These are phyloP conservation scores for Paelopatides confundens DNA, from an alignment of 53 echinoderm and acorn worm genomes.

Conservation along the genomic window DNA sequence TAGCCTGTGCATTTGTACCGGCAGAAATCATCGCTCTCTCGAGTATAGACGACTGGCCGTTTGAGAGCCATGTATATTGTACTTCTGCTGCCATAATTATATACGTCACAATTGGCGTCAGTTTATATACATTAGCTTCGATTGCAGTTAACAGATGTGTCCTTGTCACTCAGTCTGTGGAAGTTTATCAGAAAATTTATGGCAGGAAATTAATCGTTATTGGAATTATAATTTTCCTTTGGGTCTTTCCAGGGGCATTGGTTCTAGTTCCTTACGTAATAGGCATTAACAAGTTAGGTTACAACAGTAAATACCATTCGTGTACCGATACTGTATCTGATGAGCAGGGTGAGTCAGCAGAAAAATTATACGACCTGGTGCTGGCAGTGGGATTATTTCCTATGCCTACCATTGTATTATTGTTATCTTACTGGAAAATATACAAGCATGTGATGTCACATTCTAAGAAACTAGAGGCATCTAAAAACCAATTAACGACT, in stretches of 20 bases:
- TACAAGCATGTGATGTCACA: constrained; percentile 40
- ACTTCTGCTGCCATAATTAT: constrained; percentile 32
- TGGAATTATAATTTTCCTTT: not conserved
- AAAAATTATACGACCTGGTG: constrained; percentile 21
- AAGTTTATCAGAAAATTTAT: constrained; percentile 40
- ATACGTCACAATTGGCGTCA: constrained; percentile 52
- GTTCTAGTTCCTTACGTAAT: not conserved
- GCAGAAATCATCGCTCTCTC: constrained; percentile 55
- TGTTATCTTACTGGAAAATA: constrained; percentile 46
- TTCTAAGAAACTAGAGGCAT: constrained; percentile 1
- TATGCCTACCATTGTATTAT: not conserved
- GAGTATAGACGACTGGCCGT: constrained; percentile 23
- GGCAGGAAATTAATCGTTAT: not conserved
- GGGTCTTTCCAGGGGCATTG: constrained; percentile 11
- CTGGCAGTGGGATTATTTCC: constrained; percentile 28
- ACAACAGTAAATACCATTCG: constrained; percentile 27
- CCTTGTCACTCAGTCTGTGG: constrained; percentile 57
- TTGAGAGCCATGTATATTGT: constrained; percentile 42
- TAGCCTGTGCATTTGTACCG: constrained; percentile 42
- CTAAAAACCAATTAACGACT: not conserved
- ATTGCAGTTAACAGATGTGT: constrained; percentile 66
- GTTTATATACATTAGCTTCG: constrained; percentile 61
- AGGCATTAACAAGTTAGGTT: constrained; percentile 29
- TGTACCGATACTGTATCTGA: constrained; percentile 31
- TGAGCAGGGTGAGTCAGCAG: not conserved